Base-by-base conservation (phyloP, 2,113 vertebrate species). In the Sigmodon hispidus region DNA sequence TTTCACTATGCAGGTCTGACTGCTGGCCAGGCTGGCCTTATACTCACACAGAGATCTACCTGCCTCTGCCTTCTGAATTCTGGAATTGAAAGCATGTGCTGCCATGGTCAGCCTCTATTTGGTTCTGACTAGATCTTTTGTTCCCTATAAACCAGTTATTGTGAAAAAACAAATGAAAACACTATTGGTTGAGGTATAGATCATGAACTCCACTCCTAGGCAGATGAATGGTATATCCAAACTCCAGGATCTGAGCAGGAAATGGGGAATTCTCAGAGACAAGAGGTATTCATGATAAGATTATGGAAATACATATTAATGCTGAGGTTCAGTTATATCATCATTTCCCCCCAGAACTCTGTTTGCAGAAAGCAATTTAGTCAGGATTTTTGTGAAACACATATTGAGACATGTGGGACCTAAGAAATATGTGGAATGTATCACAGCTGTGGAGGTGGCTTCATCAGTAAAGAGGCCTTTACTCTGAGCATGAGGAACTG, bases 301-400 rank as follows among this genome's bases (percentile, higher is more conserved):
- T 34, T 40, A 86, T 13, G 61, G n/a, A 61, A 73, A 9, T 17
- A 40, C 31, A 2, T 31, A 57, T 94, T 2, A 0, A 3, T 36
- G 91, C 57, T 79, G 40, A 31, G 43, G 21, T 69, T 81, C 59
- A 48, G 1, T 34, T 43, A 89, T 31, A 26, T 80, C 34, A 43
- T 16, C 73, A 40, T 22, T 88, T 89, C 80, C 63, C 80, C 26
- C 48, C 48, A 8, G 43, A 65, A 59, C 12, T 5, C 61, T 40
- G 29, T 88, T 93, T 86, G 72, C 89, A 92, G 65, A 86, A 45
- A 89, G 48, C 48, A 45, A 34, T 85, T 90, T 88, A 61, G 70
- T 79, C n/a, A 43, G 45, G 79, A 69, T 22, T 34, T 70, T 40
- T 94, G 75, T 63, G 76, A 70, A 83, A 63, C 34, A 65, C 31